Percentiles rank a stretch among this genome's conserved stretches.
phyloP scores from a whole-genome alignment of 2,888 invertebrate genomes.

The Eudasyphora cyanicolor region DNA sequence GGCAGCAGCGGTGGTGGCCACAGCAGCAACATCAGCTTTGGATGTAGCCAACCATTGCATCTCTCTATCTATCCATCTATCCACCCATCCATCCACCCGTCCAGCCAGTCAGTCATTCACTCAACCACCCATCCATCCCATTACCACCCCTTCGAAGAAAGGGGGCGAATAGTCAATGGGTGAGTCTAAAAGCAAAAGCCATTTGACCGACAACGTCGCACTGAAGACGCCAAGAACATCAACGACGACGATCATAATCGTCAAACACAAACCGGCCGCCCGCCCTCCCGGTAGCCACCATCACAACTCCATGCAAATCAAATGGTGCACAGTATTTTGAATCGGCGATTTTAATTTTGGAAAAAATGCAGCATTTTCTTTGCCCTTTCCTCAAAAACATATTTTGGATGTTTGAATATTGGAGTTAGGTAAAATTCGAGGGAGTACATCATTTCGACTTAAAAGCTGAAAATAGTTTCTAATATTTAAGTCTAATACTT shows the following conservation, averaged over 20 bases:
- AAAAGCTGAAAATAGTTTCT: too few relatives aligned
- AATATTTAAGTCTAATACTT: too few relatives aligned
- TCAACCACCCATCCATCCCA: constrained; percentile 1
- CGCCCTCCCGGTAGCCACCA: neutral
- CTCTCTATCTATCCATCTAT: constrained; percentile 11
- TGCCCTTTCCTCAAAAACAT: too few relatives aligned
- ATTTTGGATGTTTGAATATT: too few relatives aligned
- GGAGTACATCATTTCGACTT: too few relatives aligned
- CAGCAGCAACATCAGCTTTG: constrained; percentile 1
- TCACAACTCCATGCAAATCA: neutral
- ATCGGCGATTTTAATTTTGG: too few relatives aligned
- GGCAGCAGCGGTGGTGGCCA: neutral
- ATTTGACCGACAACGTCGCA: neutral
- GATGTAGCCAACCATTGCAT: constrained; percentile 34
- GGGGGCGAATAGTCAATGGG: neutral
- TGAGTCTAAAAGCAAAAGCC: constrained; percentile 29
- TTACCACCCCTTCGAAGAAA: neutral
- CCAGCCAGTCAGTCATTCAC: neutral
- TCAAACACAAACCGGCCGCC: neutral
- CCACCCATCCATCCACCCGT: constrained; percentile 8
- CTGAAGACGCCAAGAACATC: constrained; percentile 16
- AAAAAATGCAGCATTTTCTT: too few relatives aligned
- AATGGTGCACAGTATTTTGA: constrained; percentile 16
- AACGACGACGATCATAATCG: constrained; percentile 38
- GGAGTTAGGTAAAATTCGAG: too few relatives aligned